Percentiles rank a stretch among this genome's conserved stretches.
These are phyloP conservation scores for Oncorhynchus mykiss DNA, from an alignment of 2,113 vertebrate species.

Conservation along the genomic window DNA sequence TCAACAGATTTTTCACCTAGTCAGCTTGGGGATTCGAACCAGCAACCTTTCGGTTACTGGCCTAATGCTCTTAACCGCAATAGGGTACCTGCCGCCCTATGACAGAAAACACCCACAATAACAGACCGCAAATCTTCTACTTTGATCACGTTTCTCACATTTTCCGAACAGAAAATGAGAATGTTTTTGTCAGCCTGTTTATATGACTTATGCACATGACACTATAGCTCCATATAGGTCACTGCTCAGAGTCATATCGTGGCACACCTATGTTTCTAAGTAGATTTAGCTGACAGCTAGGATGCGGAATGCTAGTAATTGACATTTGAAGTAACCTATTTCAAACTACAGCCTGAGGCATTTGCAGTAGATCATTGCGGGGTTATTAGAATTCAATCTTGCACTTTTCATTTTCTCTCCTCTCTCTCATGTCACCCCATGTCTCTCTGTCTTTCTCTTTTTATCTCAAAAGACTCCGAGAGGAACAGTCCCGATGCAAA, in stretches of 20 bases:
- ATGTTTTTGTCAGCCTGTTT: constrained; percentile 7
- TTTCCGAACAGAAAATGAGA: constrained; percentile 16
- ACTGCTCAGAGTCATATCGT: too few species aligned
- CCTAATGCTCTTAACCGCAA: too few species aligned
- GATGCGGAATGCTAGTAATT: background rate
- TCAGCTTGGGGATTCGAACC: too few species aligned
- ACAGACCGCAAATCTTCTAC: background rate
- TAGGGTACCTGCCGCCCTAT: too few species aligned
- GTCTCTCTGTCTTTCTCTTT: constrained; percentile 4
- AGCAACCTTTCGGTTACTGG: too few species aligned
- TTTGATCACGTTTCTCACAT: constrained; percentile 26
- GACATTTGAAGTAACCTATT: background rate
- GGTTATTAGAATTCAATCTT: too few species aligned
- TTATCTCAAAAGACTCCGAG: constrained; percentile 78
- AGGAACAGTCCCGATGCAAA: constrained; percentile 85
- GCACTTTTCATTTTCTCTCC: background rate
- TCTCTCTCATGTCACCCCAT: background rate
- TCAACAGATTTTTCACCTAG: too few species aligned
- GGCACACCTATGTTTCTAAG: too few species aligned
- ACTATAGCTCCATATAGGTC: background rate
- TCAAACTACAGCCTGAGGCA: background rate
- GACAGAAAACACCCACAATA: too few species aligned
- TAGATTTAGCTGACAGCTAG: too few species aligned
- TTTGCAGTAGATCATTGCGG: background rate
- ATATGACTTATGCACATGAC: background rate